Conservation (phyloP, 2,888 invertebrate genomes). For the Athalia cordata region DNA sequence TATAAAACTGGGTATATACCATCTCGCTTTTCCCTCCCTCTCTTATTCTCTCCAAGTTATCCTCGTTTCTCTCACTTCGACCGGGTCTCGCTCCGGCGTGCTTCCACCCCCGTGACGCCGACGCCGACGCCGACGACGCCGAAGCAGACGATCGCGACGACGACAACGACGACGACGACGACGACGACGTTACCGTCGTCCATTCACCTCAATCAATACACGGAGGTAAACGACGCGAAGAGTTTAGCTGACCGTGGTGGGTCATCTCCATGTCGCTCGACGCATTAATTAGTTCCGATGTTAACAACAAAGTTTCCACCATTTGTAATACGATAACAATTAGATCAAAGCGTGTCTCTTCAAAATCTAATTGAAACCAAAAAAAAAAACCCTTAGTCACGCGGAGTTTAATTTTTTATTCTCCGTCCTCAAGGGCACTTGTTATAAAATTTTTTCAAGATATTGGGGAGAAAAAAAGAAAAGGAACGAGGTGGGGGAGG, state of each 20-base stretch:
- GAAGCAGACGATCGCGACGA: slow-evolving; percentile 31
- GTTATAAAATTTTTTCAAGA: too few relatives aligned
- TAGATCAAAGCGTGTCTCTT: too few relatives aligned
- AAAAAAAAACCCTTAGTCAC: too few relatives aligned
- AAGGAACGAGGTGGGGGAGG: too few relatives aligned
- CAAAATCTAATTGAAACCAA: too few relatives aligned
- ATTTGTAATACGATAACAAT: neutral
- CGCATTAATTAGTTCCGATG: neutral
- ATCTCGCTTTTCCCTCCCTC: slow-evolving; percentile 56
- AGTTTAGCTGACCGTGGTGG: slow-evolving; percentile 32
- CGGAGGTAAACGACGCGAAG: slow-evolving; percentile 48
- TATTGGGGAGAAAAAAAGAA: too few relatives aligned
- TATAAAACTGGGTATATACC: slow-evolving; percentile 63
- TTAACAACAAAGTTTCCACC: neutral
- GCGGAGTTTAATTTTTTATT: too few relatives aligned
- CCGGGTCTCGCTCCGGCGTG: slow-evolving; percentile 42
- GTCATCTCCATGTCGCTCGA: slow-evolving; percentile 26
- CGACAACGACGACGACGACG: slow-evolving; percentile 46
- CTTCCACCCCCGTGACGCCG: slow-evolving; percentile 51
- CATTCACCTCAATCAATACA: slow-evolving; percentile 70
- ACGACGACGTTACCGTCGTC: slow-evolving; percentile 58
- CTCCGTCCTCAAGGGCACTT: too few relatives aligned
- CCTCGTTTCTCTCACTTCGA: slow-evolving; percentile 39
- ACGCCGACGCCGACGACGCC: slow-evolving; percentile 48
- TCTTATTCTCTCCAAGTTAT: slow-evolving; percentile 48